Evolutionary conservation across 2,888 invertebrate species (phyloP), one percentile per base, ranked within the genome.

Genomic region (Drosophila engyochracea): DNA sequence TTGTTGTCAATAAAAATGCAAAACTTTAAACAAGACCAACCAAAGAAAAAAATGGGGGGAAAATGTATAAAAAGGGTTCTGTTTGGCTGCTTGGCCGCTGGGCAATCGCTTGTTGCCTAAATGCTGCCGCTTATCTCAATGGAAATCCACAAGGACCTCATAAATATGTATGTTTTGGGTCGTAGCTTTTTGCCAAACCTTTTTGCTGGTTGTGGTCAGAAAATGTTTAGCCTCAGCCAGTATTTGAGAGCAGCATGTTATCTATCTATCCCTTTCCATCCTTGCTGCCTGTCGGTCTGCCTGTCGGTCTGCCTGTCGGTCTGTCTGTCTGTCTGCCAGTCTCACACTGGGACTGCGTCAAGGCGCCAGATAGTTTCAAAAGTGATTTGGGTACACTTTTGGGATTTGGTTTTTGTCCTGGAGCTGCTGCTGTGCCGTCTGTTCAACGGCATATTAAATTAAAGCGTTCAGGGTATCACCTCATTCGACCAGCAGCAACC

Each of bases 381-480:
- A 88, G 87, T 89, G 89, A 89, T 89, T 86, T 89, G 90, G 90
- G 91, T 89, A 83, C 77, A 89, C 89, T 88, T 90, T 89, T 76
- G 87, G 89, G 87, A 85, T 83, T 82, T 82, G 86, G 72, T 81
- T 82, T 81, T 80, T 58, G 69, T 60, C 59, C 47, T 53, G 41
- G 25, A 28, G 37, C 41, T 41, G n/a, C 52, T 30, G 33, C 33
- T 66, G 63, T 19, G 51, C 53, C 53, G 52, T 69, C 85, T 83
- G 86, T 72, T 89, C 88, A 82, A 84, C 85, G 85, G 90, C 87
- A 87, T 87, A 87, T 87, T 87, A 87, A 87, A 87, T 90, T 90
- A 87, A 90, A 88, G 88, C 74, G 85, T 84, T 86, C 76, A 22
- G 71, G 71, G 68, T 74, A 84, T 82, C 86, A 85, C 81, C 84